Conservation (phyloP, 2,113 vertebrate genomes). For the Corythornis cristatus region DNA sequence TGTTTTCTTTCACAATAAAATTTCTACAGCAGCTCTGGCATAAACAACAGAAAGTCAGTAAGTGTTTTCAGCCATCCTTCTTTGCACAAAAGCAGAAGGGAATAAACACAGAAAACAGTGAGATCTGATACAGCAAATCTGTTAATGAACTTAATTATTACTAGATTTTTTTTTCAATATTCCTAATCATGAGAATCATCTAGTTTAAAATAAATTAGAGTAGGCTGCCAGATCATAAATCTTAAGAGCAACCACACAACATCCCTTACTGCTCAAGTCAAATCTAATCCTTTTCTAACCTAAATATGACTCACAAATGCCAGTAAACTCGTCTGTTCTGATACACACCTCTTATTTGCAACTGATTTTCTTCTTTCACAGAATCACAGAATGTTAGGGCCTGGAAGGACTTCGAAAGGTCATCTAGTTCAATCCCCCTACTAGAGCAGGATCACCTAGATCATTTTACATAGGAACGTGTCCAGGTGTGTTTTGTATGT, state of each 20-base stretch:
- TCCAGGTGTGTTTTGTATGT: too few relatives aligned
- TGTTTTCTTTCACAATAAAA: neutral
- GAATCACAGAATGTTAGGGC: too few relatives aligned
- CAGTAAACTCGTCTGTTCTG: neutral
- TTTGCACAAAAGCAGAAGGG: neutral
- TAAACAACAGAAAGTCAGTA: neutral
- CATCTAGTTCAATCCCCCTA: too few relatives aligned
- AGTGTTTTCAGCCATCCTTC: neutral
- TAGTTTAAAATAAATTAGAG: neutral
- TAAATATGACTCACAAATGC: neutral
- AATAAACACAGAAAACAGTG: neutral
- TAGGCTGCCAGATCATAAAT: neutral
- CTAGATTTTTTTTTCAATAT: neutral
- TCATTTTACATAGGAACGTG: too few relatives aligned
- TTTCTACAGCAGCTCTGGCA: neutral
- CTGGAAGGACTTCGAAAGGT: too few relatives aligned
- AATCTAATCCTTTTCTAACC: neutral
- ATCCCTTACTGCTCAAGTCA: neutral
- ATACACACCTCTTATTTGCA: neutral
- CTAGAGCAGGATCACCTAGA: too few relatives aligned
- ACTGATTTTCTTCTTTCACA: neutral
- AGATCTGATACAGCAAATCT: neutral
- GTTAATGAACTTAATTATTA: neutral
- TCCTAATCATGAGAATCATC: neutral
- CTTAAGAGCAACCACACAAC: neutral